Evolutionary conservation across 1,140 invertebrate species (phyloP), one percentile per base, ranked within the genome.

Genomic region (Zaprionus tsacasi): DNA sequence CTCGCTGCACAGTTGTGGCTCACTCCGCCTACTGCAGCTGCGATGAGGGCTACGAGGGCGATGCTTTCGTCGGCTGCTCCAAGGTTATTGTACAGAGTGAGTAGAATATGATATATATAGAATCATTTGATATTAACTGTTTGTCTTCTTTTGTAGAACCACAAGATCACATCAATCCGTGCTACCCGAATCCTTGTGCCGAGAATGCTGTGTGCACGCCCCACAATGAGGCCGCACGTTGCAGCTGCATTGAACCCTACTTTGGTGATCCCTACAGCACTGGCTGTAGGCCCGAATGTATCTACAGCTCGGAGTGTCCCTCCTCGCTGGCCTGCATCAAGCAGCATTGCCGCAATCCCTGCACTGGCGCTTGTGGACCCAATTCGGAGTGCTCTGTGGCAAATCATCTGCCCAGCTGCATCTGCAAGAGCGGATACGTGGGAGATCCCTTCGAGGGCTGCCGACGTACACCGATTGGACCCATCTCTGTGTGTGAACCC

Each of bases 391-490:
- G 97, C 83, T 94, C 94, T 75, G 96, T 97, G 0, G 94, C 96
- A 0, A 96, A 97, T 87, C 97, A 98, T 86, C 93, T 97, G 68
- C 96, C 97, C 2, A 94, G 95, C 5, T 98, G 97, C 90, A 95
- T 95, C 48, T 98, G 97, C 78, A 91, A 95, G 3, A 94, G 94
- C 70, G 96, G 96, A 38, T 95, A 95, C 78, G 94, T 95, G 54
- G 97, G 97, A 5, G 96, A 98, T 94, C 96, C 97, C 3, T 97
- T 97, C 88, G 95, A 95, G 8, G 95, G 95, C 1, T 98, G 97
- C 87, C 94, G 95, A 90, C 92, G 93, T 92, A 93, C 93, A 63
- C 92, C 93, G 76, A 92, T 93, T 27, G 91, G 93, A 64, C 90
- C 93, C 10, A 79, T 94, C 65, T 95, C 96, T 91, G 96, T 96